phyloP scores from a whole-genome alignment of 2,888 invertebrate species.

The Pammene fasciana region DNA sequence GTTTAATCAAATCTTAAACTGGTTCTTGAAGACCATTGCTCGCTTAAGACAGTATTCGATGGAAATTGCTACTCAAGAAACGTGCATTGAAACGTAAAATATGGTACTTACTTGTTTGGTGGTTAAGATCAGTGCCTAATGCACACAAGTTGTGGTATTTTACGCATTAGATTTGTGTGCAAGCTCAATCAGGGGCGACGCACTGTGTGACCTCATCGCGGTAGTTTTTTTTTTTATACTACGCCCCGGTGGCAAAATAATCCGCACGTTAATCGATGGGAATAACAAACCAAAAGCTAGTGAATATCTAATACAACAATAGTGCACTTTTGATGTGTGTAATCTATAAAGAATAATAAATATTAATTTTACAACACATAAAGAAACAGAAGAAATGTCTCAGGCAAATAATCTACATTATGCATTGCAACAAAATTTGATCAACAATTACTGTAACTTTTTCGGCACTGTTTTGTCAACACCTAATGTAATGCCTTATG shows the following conservation, averaged over 20 bases:
- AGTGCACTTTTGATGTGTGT: no score
- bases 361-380: background rate
- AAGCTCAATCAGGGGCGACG: no score
- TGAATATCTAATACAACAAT: constrained; percentile 3
- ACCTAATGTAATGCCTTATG: no score
- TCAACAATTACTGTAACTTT: no score
- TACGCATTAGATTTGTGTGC: background rate
- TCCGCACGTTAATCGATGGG: background rate
- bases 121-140: background rate
- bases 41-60: background rate
- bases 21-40: background rate
- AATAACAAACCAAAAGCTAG: background rate
- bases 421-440: no score
- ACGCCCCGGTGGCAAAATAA: no score
- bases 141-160: background rate
- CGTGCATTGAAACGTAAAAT: background rate
- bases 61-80: background rate
- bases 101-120: background rate
- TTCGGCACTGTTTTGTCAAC: no score
- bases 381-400: background rate
- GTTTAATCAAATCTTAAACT: background rate
- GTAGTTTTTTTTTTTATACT: no score
- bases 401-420: no score
- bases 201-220: background rate
- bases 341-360: no score